phyloP scores from a whole-genome alignment of 2,113 vertebrate genomes.

The Vidua chalybeata region DNA sequence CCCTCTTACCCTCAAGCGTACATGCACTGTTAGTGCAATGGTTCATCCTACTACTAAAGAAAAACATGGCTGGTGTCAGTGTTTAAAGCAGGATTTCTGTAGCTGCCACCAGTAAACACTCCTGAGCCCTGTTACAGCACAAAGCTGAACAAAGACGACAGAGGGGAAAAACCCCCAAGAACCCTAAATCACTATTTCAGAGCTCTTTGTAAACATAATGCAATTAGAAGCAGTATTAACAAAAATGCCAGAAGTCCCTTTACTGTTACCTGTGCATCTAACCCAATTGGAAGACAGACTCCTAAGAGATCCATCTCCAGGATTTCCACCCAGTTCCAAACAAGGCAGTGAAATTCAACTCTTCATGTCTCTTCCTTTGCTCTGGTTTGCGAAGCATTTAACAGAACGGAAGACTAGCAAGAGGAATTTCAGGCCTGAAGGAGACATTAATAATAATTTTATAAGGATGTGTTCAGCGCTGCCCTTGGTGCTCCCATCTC shows the following conservation, averaged over 20 bases:
- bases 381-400: constrained; percentile 62
- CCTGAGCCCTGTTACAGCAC: not conserved
- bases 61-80: not conserved
- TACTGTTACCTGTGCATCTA: constrained; percentile 60
- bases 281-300: constrained; percentile 64
- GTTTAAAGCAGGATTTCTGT: not conserved
- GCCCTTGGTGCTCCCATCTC: constrained; percentile 2
- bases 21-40: not conserved
- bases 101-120: not conserved
- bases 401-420: constrained; percentile 64
- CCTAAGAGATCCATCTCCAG: constrained; percentile 69
- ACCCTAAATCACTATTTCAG: not conserved
- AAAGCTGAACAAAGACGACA: not conserved
- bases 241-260: constrained; percentile 48
- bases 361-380: constrained; percentile 68
- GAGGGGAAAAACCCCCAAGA: not conserved
- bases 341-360: constrained; percentile 71
- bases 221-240: constrained; percentile 16
- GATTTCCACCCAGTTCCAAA: constrained; percentile 67
- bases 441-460: constrained; percentile 60
- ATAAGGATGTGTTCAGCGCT: not conserved
- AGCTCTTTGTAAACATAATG: not conserved
- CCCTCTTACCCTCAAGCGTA: not conserved
- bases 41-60: not conserved
- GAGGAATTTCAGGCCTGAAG: constrained; percentile 70